Base-by-base conservation (phyloP, 2,113 vertebrate species). In the Phasianus colchicus region DNA sequence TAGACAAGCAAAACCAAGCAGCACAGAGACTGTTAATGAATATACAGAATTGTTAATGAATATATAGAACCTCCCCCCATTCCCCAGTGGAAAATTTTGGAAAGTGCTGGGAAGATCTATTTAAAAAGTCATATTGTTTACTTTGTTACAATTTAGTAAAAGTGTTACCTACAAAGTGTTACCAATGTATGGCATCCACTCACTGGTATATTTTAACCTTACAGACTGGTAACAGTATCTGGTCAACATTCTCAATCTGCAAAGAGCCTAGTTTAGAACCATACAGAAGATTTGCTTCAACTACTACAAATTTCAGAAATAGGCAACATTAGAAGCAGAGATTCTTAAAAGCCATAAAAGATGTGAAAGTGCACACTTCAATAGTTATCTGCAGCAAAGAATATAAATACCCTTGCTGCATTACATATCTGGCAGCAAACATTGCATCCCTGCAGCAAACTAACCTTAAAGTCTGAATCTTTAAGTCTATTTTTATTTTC, bases 231-330 rank as follows among this genome's bases (percentile, higher is more conserved):
- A 64, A 55, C 6, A 79, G 17, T 72, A 69, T 73, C 32, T 38
- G n/a, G 79, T 52, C 38, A 47, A 25, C 25, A 18, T 45, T 87
- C 48, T 79, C 40, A 84, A 19, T 63, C 74, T 25, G 6, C 34
- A 80, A 91, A 95, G 30, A 92, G 55, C 74, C 55, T 22, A 47
- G 79, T 77, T 88, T 80, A 88, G 65, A 72, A 95, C 1, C 43
- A 42, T 85, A 69, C 52, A 72, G 13, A 76, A 88, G 30, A 86
- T 42, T 16, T 55, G 17, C 4, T 77, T 83, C 27, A 66, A 58
- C 75, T 87, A 43, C 64, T 36, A 85, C 40, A 73, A 30, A 43
- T 34, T 7, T 38, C 63, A 67, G 47, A 64, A 74, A 78, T 64
- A 86, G 0, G 14, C 25, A 86, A 81, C 17, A 32, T 43, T 67